Evolutionary conservation across 1,140 invertebrate genomes (phyloP), one percentile per base, ranked within the genome.

Genomic region (Drosophila subpulchrella): DNA sequence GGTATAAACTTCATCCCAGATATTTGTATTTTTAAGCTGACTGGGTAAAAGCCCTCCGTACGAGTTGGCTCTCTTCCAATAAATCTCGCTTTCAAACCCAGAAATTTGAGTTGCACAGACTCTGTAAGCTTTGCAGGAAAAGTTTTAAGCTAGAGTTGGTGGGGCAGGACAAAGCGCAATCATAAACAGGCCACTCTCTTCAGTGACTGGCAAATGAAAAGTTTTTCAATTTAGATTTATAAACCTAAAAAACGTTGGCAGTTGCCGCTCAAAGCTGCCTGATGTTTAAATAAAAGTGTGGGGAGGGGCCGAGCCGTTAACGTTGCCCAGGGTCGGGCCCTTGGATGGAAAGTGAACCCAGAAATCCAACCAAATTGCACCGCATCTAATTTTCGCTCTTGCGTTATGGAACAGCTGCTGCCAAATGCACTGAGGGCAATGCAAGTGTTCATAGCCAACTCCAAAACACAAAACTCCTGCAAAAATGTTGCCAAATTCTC

Each of bases 201-300:
- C 6, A 17, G 27, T n/a, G 32, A 17, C 36, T 38, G 30, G 30
- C 20, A 36, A 51, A 44, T 53, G 38, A 60, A 73, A 81, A 81
- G 57, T 81, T 81, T 81, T 81, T 67, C 61, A 81, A 81, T 81
- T 77, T 81, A 73, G 78, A 77, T 73, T 77, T 66, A 80, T 60
- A 81, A 65, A 36, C 51, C 50, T 47, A 44, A 41, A 57, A 42
- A 58, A 72, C 62, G 70, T 44, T 42, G 46, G 30, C 38, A 42
- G 15, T 57, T 59, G 13, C 17, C 13, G 36, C 34, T 48, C 12
- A 39, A 34, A 51, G 41, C 17, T 20, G 17, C 11, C 48, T 51
- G 17, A 58, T n/a, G 13, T 38, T 51, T 44, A 36, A 66, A 74
- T 34, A 10, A 27, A 11, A 34, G n/a, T 2, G 27, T 24, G 20